Percentiles rank a stretch among this genome's conserved stretches.
Conservation (phyloP, 2,113 vertebrate genomes). For the Felis catus region DNA sequence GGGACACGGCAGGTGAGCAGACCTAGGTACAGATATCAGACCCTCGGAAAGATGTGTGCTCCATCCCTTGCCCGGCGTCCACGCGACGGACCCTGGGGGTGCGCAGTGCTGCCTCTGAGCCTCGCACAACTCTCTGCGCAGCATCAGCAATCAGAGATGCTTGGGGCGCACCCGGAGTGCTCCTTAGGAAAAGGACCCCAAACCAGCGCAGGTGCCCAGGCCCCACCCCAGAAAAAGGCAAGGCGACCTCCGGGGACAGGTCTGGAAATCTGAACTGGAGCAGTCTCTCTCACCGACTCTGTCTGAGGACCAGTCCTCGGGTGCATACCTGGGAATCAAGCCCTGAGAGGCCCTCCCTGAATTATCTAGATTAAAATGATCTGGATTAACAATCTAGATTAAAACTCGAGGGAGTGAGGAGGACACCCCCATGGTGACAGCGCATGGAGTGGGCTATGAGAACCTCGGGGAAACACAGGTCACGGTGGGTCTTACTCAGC, state of each 20-base stretch:
- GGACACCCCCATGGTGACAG: neutral
- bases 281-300: neutral
- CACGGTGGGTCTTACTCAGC: neutral
- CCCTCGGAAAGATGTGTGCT: rapidly evolving
- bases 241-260: rapidly evolving
- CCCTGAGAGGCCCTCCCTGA: neutral
- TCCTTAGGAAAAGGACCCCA: neutral
- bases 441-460: rapidly evolving
- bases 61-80: rapidly evolving
- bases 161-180: rapidly evolving
- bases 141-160: neutral
- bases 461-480: neutral
- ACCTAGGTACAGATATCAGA: rapidly evolving
- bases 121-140: rapidly evolving
- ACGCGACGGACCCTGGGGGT: rapidly evolving
- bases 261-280: neutral
- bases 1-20: neutral
- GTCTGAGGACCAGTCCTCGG: neutral
- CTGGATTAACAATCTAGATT: neutral
- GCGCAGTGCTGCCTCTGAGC: neutral
- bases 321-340: neutral
- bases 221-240: neutral
- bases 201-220: neutral
- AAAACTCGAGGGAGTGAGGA: neutral
- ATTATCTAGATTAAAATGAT: neutral